Evolutionary conservation across 2,113 vertebrate species (phyloP).

Genomic region (Trematomus loennbergii): DNA sequence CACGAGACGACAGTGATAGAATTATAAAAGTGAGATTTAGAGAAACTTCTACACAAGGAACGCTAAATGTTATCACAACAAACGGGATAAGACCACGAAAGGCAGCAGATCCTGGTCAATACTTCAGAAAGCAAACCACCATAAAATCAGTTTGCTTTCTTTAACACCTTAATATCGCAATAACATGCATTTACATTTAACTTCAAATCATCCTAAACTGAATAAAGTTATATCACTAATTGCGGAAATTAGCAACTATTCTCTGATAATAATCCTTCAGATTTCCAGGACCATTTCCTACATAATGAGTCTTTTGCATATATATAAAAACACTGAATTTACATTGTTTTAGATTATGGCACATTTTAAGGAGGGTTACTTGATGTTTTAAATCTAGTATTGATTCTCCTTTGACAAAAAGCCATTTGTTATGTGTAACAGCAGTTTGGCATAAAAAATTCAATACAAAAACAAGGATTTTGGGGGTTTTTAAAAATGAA

Average conservation of each 20-base stretch:
- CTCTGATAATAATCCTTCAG: background rate
- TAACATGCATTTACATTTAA: background rate
- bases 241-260: no score
- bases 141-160: background rate
- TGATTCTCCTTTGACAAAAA: background rate
- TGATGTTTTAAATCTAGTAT: background rate
- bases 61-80: background rate
- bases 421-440: background rate
- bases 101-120: slow-evolving; percentile 24
- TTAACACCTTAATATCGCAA: background rate
- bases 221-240: background rate
- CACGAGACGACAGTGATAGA: slow-evolving; percentile 62
- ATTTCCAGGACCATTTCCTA: slow-evolving; percentile 1
- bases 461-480: slow-evolving; percentile 5
- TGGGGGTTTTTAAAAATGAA: slow-evolving; percentile 5
- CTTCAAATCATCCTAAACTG: background rate
- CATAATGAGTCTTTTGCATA: slow-evolving; percentile 1
- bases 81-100: background rate
- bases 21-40: slow-evolving; percentile 30
- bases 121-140: background rate
- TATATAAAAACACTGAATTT: slow-evolving; percentile 22
- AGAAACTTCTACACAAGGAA: slow-evolving; percentile 40
- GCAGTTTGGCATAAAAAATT: background rate
- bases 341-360: slow-evolving; percentile 61
- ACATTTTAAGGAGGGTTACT: slow-evolving; percentile 41